Base-by-base conservation (phyloP, 2,113 vertebrate species). In the Gracilinanus agilis region DNA sequence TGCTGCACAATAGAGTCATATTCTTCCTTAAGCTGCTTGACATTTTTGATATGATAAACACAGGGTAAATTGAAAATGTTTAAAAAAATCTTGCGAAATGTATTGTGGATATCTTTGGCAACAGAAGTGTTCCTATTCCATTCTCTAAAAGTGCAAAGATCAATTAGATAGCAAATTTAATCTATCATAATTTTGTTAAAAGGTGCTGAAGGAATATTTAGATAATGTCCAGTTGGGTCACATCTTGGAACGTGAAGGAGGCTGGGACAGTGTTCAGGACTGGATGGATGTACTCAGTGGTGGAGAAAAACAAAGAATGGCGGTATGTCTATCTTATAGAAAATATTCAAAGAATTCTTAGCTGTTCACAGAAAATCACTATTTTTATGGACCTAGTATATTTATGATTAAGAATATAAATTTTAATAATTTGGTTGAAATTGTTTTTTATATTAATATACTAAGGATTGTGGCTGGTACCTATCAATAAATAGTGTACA, bases 241-340 rank as follows among this genome's bases (percentile, higher is more conserved):
- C 67, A 99, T 99, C 97, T 98, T 99, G 96, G 99, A 99, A 24
- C 98, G 99, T 91, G 99, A 99, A 98, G 99, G 99, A 92, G 99
- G 98, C 95, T 99, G 99, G 99, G 99, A 99, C 55, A 98, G 98
- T 2, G 98, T 99, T 97, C 99, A 99, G 98, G 99, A 99, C 89
- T 99, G 99, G 99, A 99, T 99, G 99, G 99, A 99, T 93, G 99
- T 99, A 0, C 99, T 99, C 97, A 99, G 99, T 90, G 99, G 99
- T 96, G 99, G 99, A 98, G 99, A 99, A 75, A 99, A 99, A 96
- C 99, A 99, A 97, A 99, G 99, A 96, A 99, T 99, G 99, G 99
- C 99, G 21, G 99, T 99, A 98, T 98, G 99, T 97, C 23, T 96
- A 40, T 88, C 93, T 94, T 93, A 11, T 55, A 55, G 40, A 96